A percentile compares a stretch with the other conserved stretches of the same genome.
These are phyloP conservation scores for Astyanax mexicanus DNA, from an alignment of 2,797 vertebrate genomes.

Conservation along the genomic window DNA sequence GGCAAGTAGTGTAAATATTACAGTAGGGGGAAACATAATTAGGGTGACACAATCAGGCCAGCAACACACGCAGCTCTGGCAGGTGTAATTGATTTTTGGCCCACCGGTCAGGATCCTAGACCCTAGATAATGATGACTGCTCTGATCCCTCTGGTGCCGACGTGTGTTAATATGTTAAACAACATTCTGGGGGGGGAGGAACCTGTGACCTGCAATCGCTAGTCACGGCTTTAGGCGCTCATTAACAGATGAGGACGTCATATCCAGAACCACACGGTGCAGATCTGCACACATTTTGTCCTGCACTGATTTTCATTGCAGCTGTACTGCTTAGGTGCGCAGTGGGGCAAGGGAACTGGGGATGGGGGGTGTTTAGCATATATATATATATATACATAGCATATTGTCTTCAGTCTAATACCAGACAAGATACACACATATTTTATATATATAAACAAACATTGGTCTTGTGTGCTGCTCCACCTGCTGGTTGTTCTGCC, in stretches of 20 bases:
- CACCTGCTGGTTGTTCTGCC: slow-evolving; percentile 81
- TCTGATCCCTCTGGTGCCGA: neutral
- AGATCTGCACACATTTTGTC: slow-evolving; percentile 12
- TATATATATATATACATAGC: no score
- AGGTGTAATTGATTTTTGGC: slow-evolving; percentile 68
- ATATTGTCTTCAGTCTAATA: no score
- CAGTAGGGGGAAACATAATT: slow-evolving; percentile 76
- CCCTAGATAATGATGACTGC: slow-evolving; percentile 45
- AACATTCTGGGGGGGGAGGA: slow-evolving; percentile 23
- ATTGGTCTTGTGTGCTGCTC: slow-evolving; percentile 75
- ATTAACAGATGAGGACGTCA: slow-evolving; percentile 26
- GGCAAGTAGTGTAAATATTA: slow-evolving; percentile 70
- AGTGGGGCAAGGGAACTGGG: neutral
- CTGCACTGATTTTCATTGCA: slow-evolving; percentile 5
- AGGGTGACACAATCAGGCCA: slow-evolving; percentile 74
- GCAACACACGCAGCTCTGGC: slow-evolving; percentile 42
- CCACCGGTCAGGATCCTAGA: slow-evolving; percentile 39
- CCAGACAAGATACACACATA: no score
- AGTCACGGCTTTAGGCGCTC: slow-evolving; percentile 15
- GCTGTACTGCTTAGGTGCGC: neutral
- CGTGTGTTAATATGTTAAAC: slow-evolving; percentile 29
- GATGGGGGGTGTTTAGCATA: no score
- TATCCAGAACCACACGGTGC: neutral
- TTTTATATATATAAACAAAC: no score
- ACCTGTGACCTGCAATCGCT: slow-evolving; percentile 34